Evolutionary conservation across 2,888 invertebrate species (phyloP).

Genomic region (Acronicta alni): DNA sequence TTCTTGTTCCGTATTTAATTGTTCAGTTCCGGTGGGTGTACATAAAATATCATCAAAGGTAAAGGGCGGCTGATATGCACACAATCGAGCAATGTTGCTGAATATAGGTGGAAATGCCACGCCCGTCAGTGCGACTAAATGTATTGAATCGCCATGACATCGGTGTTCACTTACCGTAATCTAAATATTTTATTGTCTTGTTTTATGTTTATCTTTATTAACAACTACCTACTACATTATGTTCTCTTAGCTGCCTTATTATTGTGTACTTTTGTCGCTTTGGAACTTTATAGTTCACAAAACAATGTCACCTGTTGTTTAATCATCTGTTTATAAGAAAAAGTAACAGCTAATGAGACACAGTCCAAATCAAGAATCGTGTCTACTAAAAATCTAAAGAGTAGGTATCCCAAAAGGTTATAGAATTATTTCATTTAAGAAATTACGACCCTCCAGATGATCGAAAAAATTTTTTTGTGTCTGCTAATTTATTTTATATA

Average conservation of each 20-base stretch:
- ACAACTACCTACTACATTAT: constrained; percentile 13
- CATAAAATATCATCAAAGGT: constrained; percentile 62
- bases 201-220: constrained; percentile 29
- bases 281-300: background rate
- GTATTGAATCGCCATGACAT: constrained; percentile 26
- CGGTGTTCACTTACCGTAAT: constrained; percentile 39
- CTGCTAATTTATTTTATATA: no score
- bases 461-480: no score
- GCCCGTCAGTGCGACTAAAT: constrained; percentile 53
- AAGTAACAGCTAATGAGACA: background rate
- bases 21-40: constrained; percentile 79
- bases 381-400: no score
- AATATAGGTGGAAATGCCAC: constrained; percentile 64
- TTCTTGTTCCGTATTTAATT: constrained; percentile 69
- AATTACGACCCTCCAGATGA: no score
- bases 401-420: no score
- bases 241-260: constrained; percentile 9
- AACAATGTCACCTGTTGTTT: background rate
- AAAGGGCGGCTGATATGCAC: constrained; percentile 77
- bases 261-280: constrained; percentile 10
- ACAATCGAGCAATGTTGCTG: constrained; percentile 66
- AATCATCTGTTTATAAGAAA: background rate
- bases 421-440: no score
- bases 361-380: no score
- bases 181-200: constrained; percentile 37